phyloP scores from a whole-genome alignment of 2,797 vertebrate genomes.

The Geotrypetes seraphini region DNA sequence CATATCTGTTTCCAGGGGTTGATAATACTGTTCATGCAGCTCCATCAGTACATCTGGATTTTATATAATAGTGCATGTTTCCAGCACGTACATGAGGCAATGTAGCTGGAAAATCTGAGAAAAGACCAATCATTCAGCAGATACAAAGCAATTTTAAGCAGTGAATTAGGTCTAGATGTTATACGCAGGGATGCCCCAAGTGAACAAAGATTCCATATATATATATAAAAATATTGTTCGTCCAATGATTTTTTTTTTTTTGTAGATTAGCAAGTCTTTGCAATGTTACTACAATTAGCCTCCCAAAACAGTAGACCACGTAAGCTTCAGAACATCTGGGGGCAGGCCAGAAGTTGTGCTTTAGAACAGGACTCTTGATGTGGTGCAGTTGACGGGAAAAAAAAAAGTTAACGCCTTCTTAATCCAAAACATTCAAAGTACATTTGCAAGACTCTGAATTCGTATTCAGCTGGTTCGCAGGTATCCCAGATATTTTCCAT shows the following conservation, averaged over 20 bases:
- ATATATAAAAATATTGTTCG: constrained; percentile 14
- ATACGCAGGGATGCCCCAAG: constrained; percentile 24
- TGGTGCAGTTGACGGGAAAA: constrained; percentile 1
- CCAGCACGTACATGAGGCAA: constrained; percentile 27
- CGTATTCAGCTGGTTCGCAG: constrained; percentile 33
- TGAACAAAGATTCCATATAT: constrained; percentile 13
- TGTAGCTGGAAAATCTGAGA: constrained; percentile 43
- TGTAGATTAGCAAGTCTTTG: neutral
- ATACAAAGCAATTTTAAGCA: constrained; percentile 24
- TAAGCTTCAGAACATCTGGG: constrained; percentile 16
- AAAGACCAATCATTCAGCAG: constrained; percentile 25
- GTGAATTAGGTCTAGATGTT: constrained; percentile 30
- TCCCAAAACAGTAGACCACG: neutral
- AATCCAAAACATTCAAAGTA: constrained; percentile 3
- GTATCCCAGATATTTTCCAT: constrained; percentile 24
- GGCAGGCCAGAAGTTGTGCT: neutral
- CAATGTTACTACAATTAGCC: constrained; percentile 3
- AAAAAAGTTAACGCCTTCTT: constrained; percentile 14
- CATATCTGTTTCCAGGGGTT: constrained; percentile 13
- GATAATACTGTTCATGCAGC: constrained; percentile 17
- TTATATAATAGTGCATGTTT: constrained; percentile 35
- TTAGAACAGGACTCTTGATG: constrained; percentile 18
- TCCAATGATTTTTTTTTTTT: neutral
- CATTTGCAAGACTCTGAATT: constrained; percentile 16
- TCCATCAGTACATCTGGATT: constrained; percentile 63